Evolutionary conservation across 1,140 invertebrate genomes (phyloP), one percentile per base, ranked within the genome.

Genomic region (Lasaia peninsularis): DNA sequence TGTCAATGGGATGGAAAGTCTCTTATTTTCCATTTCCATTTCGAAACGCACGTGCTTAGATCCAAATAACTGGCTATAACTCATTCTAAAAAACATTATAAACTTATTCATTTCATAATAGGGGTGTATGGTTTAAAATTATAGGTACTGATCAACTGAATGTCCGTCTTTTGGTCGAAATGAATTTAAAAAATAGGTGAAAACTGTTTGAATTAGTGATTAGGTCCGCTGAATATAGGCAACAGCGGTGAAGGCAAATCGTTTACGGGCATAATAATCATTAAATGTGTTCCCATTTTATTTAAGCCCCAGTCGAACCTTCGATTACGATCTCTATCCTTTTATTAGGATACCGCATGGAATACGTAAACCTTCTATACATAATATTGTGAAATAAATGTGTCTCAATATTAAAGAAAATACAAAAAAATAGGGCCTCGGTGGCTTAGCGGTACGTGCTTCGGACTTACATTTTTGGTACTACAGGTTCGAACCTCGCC

Each of bases 211-310:
- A 72, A 75, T 76, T 80, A 75, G 68, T 75, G 73, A 70, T 71
- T 71, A 73, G 69, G 69, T 65, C 69, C 69, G 73, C 67, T 75
- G 75, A 76, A 78, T 74, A 75, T 71, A 66, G 78, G 73, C 67
- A 44, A 69, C 58, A 75, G 68, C 59, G 75, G 78, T 77, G 61
- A 69, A 52, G 64, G 69, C 69, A 65, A 82, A 84, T 63, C 80
- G 79, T 84, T 87, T 85, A 83, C 68, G 80, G 79, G 67, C 73
- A 87, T 87, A 84, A 87, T 87, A 85, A 87, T 87, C 81, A 85
- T 84, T 87, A 87, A 87, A 80, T 77, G 71, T 79, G 78, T 83
- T 83, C 69, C 75, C 76, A 79, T 82, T 83, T 85, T 80, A 82
- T 87, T 21, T 84, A 71, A 75, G 77, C 61, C 79, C 75, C 70